Percentiles rank a stretch among this genome's conserved stretches.
Evolutionary conservation across 2,888 invertebrate genomes (phyloP).

Genomic region (Drosophila infuscata): DNA sequence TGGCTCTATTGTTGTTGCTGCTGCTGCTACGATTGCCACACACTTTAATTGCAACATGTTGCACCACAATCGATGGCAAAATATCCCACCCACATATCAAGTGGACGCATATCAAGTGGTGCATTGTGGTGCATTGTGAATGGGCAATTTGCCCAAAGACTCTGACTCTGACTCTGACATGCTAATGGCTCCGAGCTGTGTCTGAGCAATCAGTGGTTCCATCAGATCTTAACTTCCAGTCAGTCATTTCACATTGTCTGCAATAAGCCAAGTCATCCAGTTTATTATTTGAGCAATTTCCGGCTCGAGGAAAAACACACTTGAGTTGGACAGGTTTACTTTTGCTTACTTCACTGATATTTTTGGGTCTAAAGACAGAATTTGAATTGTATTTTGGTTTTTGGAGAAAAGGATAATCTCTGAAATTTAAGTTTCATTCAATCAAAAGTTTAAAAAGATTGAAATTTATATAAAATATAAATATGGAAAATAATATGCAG

Average conservation of each 20-base stretch:
- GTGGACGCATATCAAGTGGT: neutral
- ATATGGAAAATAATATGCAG: too few relatives aligned
- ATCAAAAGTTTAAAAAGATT: neutral
- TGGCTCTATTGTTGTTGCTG: conserved; percentile 29
- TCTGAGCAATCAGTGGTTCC: neutral
- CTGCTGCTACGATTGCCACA: conserved; percentile 41
- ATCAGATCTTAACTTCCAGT: neutral
- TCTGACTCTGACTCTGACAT: conserved; percentile 5
- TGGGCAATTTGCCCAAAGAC: conserved; percentile 21
- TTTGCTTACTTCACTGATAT: neutral
- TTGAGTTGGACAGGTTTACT: neutral
- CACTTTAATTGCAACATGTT: conserved; percentile 58
- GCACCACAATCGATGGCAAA: conserved; percentile 42
- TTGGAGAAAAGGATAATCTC: neutral
- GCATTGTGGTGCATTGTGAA: conserved; percentile 3
- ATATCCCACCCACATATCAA: conserved; percentile 16
- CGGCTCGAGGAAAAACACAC: neutral
- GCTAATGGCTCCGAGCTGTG: neutral
- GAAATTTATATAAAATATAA: too few relatives aligned
- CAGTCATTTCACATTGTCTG: neutral
- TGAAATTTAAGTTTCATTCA: neutral
- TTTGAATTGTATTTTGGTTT: neutral
- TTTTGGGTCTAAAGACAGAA: neutral
- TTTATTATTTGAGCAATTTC: neutral
- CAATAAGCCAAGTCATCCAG: neutral